Base-by-base conservation (phyloP, 2,113 vertebrate genomes). In the Festucalex cinctus region DNA sequence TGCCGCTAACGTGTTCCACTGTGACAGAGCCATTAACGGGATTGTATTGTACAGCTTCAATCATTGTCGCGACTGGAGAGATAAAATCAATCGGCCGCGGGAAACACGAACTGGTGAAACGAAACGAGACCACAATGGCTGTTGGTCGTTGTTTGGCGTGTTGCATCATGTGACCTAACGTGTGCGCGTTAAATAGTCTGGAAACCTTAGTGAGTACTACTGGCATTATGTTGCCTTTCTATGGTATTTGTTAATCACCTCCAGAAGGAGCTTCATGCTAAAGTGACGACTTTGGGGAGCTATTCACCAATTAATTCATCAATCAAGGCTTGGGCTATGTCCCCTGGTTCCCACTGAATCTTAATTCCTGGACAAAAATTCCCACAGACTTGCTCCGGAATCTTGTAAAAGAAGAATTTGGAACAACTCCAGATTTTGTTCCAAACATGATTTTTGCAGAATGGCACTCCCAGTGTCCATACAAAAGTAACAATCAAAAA, bases 211-310 rank as follows among this genome's bases (percentile, higher is more conserved):
- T n/a, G n/a, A n/a, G n/a, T n/a, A n/a, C 62, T 60, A 49, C 49
- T 61, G 58, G 39, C 68, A 66, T 19, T 53, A 53, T 67, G 72
- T 48, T 73, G 57, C 48, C 63, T 67, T 70, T 74, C 78, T 72
- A 62, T 81, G 88, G 84, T 79, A 82, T 89, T 83, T 28, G 16
- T 77, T 86, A 75, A 83, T 88, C 84, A 26, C 43, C 16, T 16
- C 4, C 43, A 16, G 43, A 44, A 44, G 5, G 43, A 44, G 6
- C 14, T 17, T 13, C 43, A 16, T 16, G 17, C 43, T 14, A 5
- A 44, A 44, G 14, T 44, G n/a, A n/a, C n/a, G n/a, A n/a, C 43
- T 44, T 44, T 44, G 14, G 43, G 16, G 14, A 44, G 17, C 16
- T 24, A 1, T 56, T 56, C 6, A 28, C 28, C 53, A 56, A 56